Base-by-base conservation (phyloP, 2,797 vertebrate genomes). In the Chloroceryle amazona region DNA sequence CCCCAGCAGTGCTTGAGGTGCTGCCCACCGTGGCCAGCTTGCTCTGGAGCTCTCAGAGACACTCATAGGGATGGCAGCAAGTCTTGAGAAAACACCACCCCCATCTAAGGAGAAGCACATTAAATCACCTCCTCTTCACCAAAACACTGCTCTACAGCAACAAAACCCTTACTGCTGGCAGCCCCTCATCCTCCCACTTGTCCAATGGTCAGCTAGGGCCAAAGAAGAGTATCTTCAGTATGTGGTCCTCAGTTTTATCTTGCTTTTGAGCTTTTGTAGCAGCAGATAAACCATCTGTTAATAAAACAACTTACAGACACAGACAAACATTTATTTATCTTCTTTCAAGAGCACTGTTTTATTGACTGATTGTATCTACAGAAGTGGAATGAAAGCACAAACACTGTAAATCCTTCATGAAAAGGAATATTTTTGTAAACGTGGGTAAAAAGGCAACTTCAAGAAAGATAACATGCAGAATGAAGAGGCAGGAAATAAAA, bases 91-190 rank as follows among this genome's bases (percentile, higher is more conserved):
- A 44, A 26, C n/a, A 8, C 29, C 6, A 16, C 37, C 20, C 60
- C 9, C n/a, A 18, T 1, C 5, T 0, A 6, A 33, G n/a, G 21
- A 23, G 6, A 23, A 79, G 23, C 0, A 4, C 16, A 2, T 57
- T 35, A 7, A 23, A 12, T 3, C 16, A 4, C 8, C 42, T 33
- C 39, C 68, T 71, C 52, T 13, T 35, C 66, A 37, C 47, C 44
- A 58, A 28, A 4, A 15, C 8, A 16, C 16, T 8, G 37, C 33
- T 44, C 47, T 39, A 20, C 19, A 31, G 26, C 1, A 2, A 16
- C 1, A 3, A 35, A 41, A 31, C 4, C 55, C 35, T 14, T 25
- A 8, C 0, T 1, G 22, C 26, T 3, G 3, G n/a, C 63, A 67
- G 39, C 41, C 31, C 41, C 31, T 62, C 7, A 0, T 6, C 52